phyloP scores from a whole-genome alignment of 2,888 invertebrate species.

The Ceraclea dissimilis region DNA sequence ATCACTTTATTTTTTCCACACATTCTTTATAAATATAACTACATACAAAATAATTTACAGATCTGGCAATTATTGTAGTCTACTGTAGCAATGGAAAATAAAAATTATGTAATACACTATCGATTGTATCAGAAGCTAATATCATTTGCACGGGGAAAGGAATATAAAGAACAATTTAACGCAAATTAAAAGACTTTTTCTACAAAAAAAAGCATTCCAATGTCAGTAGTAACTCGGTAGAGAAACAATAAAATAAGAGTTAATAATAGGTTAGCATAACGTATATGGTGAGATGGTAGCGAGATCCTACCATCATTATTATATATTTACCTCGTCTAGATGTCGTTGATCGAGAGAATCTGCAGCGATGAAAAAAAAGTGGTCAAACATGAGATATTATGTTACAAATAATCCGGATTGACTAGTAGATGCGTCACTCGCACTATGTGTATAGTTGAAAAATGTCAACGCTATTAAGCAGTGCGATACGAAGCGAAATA shows the following conservation, averaged over 20 bases:
- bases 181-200: no score
- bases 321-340: background rate
- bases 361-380: background rate
- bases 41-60: no score
- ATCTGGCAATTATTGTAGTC: no score
- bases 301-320: background rate
- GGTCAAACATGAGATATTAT: background rate
- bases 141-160: no score
- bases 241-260: background rate
- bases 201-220: no score
- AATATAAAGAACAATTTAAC: no score
- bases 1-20: no score
- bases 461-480: slow-evolving; percentile 1
- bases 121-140: no score
- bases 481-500: background rate
- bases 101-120: no score
- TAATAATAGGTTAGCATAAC: background rate
- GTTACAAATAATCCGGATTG: background rate
- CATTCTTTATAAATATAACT: no score
- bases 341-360: background rate
- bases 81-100: no score
- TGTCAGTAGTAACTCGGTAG: no score
- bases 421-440: background rate
- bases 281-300: background rate
- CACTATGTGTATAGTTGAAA: background rate